phyloP scores from a whole-genome alignment of 2,888 invertebrate species.

The Hermaeophaga mercurialis region DNA sequence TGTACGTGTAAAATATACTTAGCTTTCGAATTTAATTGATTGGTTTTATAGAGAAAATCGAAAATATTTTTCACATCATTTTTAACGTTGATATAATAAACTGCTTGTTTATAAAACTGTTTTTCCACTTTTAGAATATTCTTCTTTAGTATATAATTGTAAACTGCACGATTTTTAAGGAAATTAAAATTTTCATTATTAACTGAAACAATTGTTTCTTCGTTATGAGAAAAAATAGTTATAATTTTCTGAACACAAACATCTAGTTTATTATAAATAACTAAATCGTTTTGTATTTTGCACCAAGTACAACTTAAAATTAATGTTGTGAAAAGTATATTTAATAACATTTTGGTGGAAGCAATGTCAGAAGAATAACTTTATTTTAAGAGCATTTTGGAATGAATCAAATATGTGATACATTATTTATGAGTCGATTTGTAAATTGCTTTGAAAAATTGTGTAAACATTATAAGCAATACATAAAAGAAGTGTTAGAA shows the following conservation, averaged over 20 bases:
- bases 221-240: neutral
- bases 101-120: neutral
- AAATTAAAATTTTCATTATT: neutral
- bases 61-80: neutral
- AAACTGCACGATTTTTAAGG: neutral
- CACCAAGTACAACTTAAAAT: no score
- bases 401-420: no score
- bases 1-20: neutral
- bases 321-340: no score
- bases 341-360: no score
- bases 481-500: no score
- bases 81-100: neutral
- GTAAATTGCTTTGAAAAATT: no score
- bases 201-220: neutral
- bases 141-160: neutral
- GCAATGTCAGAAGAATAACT: no score
- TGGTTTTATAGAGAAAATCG: neutral
- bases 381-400: no score
- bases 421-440: no score
- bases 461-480: no score
- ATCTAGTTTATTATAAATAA: neutral
- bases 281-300: no score
- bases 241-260: neutral
- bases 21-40: neutral
- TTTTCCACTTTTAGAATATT: neutral